Evolutionary conservation across 2,797 vertebrate species (phyloP).

Genomic region (Dryobates pubescens): DNA sequence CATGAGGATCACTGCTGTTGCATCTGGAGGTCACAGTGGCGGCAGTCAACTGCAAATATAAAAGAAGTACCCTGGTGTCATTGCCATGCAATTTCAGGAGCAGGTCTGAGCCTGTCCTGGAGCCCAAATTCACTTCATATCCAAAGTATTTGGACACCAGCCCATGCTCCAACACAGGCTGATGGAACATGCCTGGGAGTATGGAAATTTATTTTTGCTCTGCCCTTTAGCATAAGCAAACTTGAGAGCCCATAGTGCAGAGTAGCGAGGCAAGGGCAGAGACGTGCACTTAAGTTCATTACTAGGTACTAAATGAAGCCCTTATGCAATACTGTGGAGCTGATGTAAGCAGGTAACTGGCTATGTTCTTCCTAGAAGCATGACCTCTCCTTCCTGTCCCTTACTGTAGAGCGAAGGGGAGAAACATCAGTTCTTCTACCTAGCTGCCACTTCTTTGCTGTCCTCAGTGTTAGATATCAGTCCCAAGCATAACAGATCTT

Average conservation of each 20-base stretch:
- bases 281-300: background rate
- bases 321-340: background rate
- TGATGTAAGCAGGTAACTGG: background rate
- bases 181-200: slow-evolving; percentile 57
- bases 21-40: background rate
- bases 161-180: slow-evolving; percentile 14
- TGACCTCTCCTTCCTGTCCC: background rate
- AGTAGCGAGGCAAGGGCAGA: background rate
- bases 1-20: background rate
- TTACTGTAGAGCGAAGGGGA: background rate
- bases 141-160: slow-evolving; percentile 38
- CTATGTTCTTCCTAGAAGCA: slow-evolving; percentile 42
- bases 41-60: background rate
- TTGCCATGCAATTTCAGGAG: background rate
- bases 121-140: slow-evolving; percentile 47
- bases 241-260: background rate
- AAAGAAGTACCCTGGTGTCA: slow-evolving; percentile 43
- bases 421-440: background rate
- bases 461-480: background rate
- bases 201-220: slow-evolving; percentile 56
- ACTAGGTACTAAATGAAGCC: background rate
- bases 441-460: background rate
- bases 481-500: background rate
- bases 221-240: slow-evolving; percentile 57
- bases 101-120: slow-evolving; percentile 46